phyloP scores from a whole-genome alignment of 2,797 vertebrate species.

The Enteromius mattozi region DNA sequence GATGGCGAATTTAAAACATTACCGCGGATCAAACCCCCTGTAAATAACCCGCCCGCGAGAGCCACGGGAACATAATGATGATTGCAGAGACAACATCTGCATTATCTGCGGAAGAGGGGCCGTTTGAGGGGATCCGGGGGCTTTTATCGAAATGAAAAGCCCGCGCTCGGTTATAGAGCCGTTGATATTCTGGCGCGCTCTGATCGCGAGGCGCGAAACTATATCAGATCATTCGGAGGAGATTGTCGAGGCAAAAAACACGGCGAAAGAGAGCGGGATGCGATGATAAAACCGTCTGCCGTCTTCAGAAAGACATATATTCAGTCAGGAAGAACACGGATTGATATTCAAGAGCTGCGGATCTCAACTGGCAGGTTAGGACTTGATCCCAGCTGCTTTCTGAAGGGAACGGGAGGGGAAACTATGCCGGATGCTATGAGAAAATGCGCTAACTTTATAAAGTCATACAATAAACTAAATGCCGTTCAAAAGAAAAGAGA shows the following conservation, averaged over 20 bases:
- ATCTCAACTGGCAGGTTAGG: neutral
- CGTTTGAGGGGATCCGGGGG: slow-evolving; percentile 24
- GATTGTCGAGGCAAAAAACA: neutral
- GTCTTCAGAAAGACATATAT: neutral
- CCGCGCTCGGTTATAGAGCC: neutral
- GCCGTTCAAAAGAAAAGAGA: too few species aligned
- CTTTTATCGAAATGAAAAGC: slow-evolving; percentile 59
- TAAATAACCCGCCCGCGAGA: slow-evolving; percentile 30
- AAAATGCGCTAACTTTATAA: neutral
- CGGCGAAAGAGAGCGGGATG: neutral
- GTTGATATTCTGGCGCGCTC: neutral
- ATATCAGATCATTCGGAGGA: slow-evolving; percentile 10
- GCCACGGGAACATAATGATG: slow-evolving; percentile 57
- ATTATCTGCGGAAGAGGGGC: slow-evolving; percentile 46
- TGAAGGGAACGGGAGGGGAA: neutral
- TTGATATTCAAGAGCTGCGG: neutral
- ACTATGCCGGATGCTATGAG: neutral
- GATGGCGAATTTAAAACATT: slow-evolving; percentile 75
- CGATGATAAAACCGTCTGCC: neutral
- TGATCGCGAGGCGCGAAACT: neutral
- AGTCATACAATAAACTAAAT: too few species aligned
- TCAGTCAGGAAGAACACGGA: neutral
- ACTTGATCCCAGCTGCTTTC: neutral
- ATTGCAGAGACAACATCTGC: slow-evolving; percentile 69
- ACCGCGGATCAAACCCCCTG: slow-evolving; percentile 61